Percentiles rank a stretch among this genome's conserved stretches.
phyloP scores from a whole-genome alignment of 2,113 vertebrate species.

The Heptranchias perlo region DNA sequence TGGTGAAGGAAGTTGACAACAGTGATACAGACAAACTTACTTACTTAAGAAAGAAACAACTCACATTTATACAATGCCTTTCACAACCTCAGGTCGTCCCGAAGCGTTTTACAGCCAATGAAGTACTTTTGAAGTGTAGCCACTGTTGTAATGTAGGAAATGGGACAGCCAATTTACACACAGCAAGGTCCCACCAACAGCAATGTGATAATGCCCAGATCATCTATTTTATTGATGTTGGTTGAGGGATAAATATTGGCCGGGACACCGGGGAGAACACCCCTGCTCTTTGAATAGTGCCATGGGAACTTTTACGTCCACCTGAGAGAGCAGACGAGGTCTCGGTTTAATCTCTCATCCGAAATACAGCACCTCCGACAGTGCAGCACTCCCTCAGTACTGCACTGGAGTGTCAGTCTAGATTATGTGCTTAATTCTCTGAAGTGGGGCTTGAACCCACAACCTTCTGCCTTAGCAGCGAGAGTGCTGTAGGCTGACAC shows the following conservation, averaged over 20 bases:
- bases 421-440: not conserved
- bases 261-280: not conserved
- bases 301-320: not conserved
- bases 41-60: not conserved
- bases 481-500: not conserved
- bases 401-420: not conserved
- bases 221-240: not conserved
- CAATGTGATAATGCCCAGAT: not conserved
- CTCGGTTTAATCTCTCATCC: not conserved
- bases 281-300: not conserved
- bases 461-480: not conserved
- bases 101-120: not conserved
- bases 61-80: not conserved
- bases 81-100: not conserved
- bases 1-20: too few relatives aligned
- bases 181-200: not conserved
- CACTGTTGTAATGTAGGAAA: not conserved
- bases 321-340: not conserved
- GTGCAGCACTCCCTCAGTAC: not conserved
- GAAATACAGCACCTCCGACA: not conserved
- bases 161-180: not conserved
- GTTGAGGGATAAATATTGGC: not conserved
- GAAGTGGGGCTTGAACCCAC: not conserved
- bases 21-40: too few relatives aligned
- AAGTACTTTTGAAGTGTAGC: not conserved